A percentile compares a stretch with the other conserved stretches of the same genome.
These are phyloP conservation scores for Urechis unicinctus DNA, from an alignment of 2,888 invertebrate species.

Conservation along the genomic window DNA sequence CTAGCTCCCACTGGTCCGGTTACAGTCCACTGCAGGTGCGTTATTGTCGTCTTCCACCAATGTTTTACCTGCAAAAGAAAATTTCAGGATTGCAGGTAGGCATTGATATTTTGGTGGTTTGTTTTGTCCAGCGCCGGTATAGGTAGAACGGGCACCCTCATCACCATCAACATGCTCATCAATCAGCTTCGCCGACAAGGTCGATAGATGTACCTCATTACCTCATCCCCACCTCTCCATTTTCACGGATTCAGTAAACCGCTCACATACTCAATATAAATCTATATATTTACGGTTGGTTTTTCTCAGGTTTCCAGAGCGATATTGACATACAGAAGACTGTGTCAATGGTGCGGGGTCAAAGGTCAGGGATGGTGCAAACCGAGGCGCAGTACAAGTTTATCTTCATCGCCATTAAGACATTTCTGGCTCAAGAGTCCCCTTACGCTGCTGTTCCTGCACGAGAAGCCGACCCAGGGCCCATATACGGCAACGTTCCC, in stretches of 20 bases:
- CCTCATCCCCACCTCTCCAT: not conserved
- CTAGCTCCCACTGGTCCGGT: constrained; percentile 65
- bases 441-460: no score
- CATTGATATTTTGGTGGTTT: no score
- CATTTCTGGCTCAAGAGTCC: no score
- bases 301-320: constrained; percentile 73
- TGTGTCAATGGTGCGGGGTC: constrained; percentile 92
- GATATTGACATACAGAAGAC: constrained; percentile 98
- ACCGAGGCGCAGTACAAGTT: constrained; percentile 99
- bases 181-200: constrained; percentile 88
- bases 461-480: no score
- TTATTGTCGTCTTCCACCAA: not conserved
- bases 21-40: constrained; percentile 69
- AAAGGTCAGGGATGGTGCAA: constrained; percentile 98
- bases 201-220: constrained; percentile 24
- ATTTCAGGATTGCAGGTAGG: not conserved
- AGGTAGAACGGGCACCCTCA: constrained; percentile 96
- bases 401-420: constrained; percentile 87
- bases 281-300: not conserved
- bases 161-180: constrained; percentile 96
- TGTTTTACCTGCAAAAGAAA: not conserved
- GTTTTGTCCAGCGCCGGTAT: constrained; percentile 72
- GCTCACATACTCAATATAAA: no score
- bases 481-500: no score
- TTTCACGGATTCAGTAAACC: not conserved